phyloP scores from a whole-genome alignment of 2,888 invertebrate genomes.

The Lochmaea crataegi region DNA sequence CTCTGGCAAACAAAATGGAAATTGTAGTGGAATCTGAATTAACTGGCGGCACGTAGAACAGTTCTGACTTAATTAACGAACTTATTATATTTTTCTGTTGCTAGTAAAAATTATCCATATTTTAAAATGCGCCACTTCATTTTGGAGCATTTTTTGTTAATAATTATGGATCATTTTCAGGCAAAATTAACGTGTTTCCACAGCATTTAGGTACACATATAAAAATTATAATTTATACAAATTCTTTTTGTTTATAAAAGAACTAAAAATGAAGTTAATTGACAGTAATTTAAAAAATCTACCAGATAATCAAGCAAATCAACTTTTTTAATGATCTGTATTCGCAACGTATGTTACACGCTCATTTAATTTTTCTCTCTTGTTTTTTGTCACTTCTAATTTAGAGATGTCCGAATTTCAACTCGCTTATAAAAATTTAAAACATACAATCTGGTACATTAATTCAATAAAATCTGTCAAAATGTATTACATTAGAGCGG shows the following conservation, averaged over 20 bases:
- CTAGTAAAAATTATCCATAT: conserved; percentile 3
- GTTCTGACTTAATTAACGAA: conserved; percentile 32
- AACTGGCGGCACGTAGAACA: conserved; percentile 28
- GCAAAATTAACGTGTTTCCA: too few relatives aligned
- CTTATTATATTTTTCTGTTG: background rate
- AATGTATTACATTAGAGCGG: background rate
- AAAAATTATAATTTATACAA: too few relatives aligned
- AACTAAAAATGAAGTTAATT: background rate
- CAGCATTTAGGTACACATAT: too few relatives aligned
- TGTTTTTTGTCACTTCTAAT: background rate
- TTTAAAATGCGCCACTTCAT: background rate
- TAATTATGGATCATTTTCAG: background rate
- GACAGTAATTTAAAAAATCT: background rate
- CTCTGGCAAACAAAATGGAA: conserved; percentile 39
- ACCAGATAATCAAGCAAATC: background rate
- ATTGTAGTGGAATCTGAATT: conserved; percentile 30
- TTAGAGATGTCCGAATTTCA: background rate
- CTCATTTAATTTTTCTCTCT: background rate
- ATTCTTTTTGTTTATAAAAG: too few relatives aligned
- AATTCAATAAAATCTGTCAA: background rate
- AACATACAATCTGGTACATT: background rate
- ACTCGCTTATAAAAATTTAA: background rate
- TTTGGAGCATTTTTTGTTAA: too few relatives aligned
- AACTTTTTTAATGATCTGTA: background rate
- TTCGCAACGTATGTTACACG: background rate